Evolutionary conservation across 2,888 invertebrate genomes (phyloP).

Genomic region (Tetanocera ferruginea): DNA sequence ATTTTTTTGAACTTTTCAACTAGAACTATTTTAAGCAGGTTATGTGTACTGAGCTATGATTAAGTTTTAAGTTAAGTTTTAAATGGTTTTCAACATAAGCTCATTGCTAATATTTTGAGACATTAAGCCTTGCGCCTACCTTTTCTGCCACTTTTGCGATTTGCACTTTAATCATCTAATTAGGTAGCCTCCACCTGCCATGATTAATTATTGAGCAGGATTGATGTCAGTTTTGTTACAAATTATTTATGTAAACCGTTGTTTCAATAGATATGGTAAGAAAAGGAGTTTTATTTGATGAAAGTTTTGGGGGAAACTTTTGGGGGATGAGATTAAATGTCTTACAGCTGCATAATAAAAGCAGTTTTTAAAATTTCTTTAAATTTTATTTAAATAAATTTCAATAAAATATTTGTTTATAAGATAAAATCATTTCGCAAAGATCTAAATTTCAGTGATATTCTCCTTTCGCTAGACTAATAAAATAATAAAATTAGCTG

Average conservation of each 20-base stretch:
- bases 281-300: neutral
- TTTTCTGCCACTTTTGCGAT: neutral
- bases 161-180: constrained; percentile 56
- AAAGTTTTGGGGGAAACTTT: neutral
- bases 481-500: neutral
- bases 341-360: neutral
- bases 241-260: neutral
- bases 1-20: no score
- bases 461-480: neutral
- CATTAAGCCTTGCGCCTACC: neutral
- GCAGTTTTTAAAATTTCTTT: neutral
- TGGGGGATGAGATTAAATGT: no score
- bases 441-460: neutral
- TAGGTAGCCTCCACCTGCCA: constrained; percentile 42
- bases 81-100: neutral
- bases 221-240: constrained; percentile 5
- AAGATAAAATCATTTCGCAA: neutral
- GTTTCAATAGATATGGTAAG: neutral
- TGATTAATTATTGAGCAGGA: constrained; percentile 1
- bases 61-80: neutral
- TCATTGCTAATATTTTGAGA: neutral
- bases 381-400: neutral
- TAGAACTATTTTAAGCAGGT: neutral
- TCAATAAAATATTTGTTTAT: neutral
- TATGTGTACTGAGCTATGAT: neutral